Evolutionary conservation across 2,113 vertebrate species (phyloP).

Genomic region (Macheiramphus alcinus): DNA sequence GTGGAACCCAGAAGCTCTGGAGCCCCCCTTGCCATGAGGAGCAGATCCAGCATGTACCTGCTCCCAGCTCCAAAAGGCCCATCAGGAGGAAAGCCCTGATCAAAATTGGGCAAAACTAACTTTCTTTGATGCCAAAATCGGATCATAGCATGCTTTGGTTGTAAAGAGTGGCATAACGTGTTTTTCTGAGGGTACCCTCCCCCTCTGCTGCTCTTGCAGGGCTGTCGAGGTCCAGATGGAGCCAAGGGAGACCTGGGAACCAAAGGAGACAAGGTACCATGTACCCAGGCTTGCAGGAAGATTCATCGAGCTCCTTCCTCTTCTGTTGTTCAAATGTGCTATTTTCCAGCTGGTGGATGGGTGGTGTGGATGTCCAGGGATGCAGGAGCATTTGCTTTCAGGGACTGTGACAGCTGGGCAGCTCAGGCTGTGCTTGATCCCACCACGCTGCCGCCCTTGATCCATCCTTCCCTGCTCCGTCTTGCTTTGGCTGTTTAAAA

Average conservation of each 20-base stretch:
- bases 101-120: not conserved
- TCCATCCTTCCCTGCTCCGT: not conserved
- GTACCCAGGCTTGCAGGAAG: rapidly evolving
- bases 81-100: not conserved
- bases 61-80: not conserved
- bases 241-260: constrained; percentile 78
- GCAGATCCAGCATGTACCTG: not conserved
- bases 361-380: not conserved
- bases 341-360: not conserved
- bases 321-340: not conserved
- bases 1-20: not conserved
- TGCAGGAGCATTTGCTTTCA: not conserved
- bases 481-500: not conserved
- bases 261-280: constrained; percentile 79
- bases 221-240: constrained; percentile 72
- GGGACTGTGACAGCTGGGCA: not conserved
- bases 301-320: not conserved
- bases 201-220: constrained; percentile 61
- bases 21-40: rapidly evolving
- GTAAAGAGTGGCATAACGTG: not conserved
- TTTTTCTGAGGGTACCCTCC: not conserved
- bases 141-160: not conserved
- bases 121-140: not conserved
- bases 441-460: rapidly evolving
- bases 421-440: not conserved